Evolutionary conservation across 2,888 invertebrate genomes (phyloP).

Genomic region (Polydrusus tereticollis): DNA sequence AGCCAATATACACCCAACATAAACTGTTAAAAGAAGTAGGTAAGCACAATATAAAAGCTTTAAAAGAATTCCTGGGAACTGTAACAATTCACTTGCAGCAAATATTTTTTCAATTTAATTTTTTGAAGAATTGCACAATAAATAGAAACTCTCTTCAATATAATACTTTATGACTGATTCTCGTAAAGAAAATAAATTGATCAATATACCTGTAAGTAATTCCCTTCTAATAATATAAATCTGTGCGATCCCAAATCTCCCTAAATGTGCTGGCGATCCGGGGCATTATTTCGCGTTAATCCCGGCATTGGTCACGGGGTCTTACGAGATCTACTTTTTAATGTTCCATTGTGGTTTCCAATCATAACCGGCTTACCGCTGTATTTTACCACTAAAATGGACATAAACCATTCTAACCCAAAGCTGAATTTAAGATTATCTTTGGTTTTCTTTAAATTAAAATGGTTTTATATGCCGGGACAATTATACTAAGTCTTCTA

Average conservation of each 20-base stretch:
- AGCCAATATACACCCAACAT: too few species aligned
- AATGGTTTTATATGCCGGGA: too few species aligned
- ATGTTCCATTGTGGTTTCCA: conserved; percentile 65
- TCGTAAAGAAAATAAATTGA: too few species aligned
- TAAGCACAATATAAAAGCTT: too few species aligned
- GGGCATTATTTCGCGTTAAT: conserved; percentile 63
- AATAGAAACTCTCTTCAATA: too few species aligned
- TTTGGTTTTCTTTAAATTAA: conserved; percentile 41
- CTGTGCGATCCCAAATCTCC: conserved; percentile 33
- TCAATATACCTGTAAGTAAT: conserved; percentile 2
- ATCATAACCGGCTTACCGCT: conserved; percentile 60
- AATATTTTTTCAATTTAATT: too few species aligned
- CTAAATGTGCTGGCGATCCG: conserved; percentile 28
- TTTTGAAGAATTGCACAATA: too few species aligned
- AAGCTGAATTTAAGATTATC: conserved; percentile 36
- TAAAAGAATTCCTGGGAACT: too few species aligned
- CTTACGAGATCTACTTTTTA: conserved; percentile 67
- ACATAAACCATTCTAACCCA: conserved; percentile 36
- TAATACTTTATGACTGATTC: too few species aligned
- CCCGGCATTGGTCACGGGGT: conserved; percentile 65
- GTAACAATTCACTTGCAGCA: too few species aligned
- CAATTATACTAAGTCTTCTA: too few species aligned
- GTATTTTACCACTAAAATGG: conserved; percentile 40
- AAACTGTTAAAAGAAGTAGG: too few species aligned
- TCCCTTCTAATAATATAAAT: conserved; percentile 40